Conservation (phyloP, 2,797 vertebrate species). For the Halcyon badia region DNA sequence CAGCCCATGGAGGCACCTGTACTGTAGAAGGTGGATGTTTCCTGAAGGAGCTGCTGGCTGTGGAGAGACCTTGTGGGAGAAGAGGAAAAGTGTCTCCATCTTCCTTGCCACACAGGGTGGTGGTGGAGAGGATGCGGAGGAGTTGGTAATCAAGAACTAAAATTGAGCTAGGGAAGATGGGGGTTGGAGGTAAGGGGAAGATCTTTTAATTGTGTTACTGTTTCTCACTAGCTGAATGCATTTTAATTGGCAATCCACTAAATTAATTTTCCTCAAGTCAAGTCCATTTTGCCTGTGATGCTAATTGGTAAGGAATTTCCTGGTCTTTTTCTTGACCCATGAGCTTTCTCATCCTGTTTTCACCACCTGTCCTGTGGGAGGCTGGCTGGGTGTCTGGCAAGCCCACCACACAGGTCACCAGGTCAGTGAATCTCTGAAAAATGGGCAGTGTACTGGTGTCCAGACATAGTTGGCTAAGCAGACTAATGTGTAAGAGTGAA, state of each 20-base stretch:
- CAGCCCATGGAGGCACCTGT: rapidly evolving
- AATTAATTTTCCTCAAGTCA: rapidly evolving
- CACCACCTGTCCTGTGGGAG: background rate
- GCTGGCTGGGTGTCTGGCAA: background rate
- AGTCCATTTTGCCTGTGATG: background rate
- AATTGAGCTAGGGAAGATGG: background rate
- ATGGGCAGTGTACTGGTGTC: rapidly evolving
- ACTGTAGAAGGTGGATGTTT: background rate
- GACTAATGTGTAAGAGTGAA: rapidly evolving
- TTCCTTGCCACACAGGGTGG: rapidly evolving
- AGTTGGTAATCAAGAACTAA: background rate
- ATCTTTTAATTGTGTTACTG: background rate
- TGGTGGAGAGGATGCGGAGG: no score
- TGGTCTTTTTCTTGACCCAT: background rate
- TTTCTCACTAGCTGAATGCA: background rate
- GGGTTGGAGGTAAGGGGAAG: background rate
- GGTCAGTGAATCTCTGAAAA: background rate
- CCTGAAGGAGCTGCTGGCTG: background rate
- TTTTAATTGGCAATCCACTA: background rate
- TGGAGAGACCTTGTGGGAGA: background rate
- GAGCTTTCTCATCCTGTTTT: background rate
- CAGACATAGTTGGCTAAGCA: background rate
- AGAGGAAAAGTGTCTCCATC: background rate
- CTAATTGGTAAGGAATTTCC: background rate
- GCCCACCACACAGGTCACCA: rapidly evolving